A percentile compares a stretch with the other conserved stretches of the same genome.
phyloP scores from a whole-genome alignment of 2,888 invertebrate species.

The Lepeophtheirus nordmannii region DNA sequence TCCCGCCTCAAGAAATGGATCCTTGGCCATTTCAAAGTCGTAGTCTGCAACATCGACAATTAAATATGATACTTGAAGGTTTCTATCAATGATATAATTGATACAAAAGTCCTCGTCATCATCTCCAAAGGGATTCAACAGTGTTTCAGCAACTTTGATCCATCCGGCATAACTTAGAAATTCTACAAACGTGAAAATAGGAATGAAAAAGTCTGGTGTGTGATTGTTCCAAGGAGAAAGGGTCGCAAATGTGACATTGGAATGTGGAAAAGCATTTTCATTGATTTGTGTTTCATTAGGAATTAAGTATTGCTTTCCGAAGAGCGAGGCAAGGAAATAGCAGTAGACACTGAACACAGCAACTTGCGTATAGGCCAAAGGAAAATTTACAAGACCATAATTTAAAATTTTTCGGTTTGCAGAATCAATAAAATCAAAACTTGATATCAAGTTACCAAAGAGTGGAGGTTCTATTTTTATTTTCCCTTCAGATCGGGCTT shows the following conservation, averaged over 20 bases:
- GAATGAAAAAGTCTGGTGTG: constrained; percentile 28
- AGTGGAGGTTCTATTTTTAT: constrained; percentile 15
- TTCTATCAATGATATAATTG: constrained; percentile 81
- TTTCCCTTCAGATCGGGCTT: constrained; percentile 18
- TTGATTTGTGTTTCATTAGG: constrained; percentile 27
- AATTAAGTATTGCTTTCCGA: constrained; percentile 69
- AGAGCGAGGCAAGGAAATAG: constrained; percentile 70
- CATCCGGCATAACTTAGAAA: constrained; percentile 29
- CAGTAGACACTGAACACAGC: constrained; percentile 77
- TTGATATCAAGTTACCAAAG: constrained; percentile 12
- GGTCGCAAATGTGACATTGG: constrained; percentile 30
- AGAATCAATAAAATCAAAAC: constrained; percentile 17
- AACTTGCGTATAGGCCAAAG: constrained; percentile 37
- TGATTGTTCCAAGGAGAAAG: constrained; percentile 29
- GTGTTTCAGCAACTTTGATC: constrained; percentile 51
- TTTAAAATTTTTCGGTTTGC: constrained; percentile 12
- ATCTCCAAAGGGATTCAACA: constrained; percentile 84
- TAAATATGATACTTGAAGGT: constrained; percentile 22
- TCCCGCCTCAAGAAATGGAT: constrained; percentile 24
- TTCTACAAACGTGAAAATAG: constrained; percentile 28
- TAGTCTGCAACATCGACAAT: constrained; percentile 22
- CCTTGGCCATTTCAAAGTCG: constrained; percentile 20
- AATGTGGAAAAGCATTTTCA: constrained; percentile 8
- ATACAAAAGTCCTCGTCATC: constrained; percentile 85
- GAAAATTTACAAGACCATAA: constrained; percentile 15